Percentiles rank a stretch among this genome's conserved stretches.
phyloP scores from a whole-genome alignment of 2,797 vertebrate species.

The Enteromius anoplus region DNA sequence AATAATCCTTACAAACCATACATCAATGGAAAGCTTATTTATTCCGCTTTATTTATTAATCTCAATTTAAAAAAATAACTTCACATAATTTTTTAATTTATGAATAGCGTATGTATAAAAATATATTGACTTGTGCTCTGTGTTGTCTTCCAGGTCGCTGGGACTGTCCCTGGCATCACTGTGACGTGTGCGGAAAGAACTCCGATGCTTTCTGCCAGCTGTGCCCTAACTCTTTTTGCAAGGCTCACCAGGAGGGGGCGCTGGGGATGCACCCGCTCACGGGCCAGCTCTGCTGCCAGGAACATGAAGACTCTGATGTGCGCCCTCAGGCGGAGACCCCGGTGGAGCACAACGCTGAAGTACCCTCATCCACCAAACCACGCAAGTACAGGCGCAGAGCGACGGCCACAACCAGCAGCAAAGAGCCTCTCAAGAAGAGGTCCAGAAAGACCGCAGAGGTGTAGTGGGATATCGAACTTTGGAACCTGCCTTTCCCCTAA shows the following conservation, averaged over 20 bases:
- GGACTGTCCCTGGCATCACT: slow-evolving; percentile 99
- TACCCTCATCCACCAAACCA: slow-evolving; percentile 66
- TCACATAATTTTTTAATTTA: too few species aligned
- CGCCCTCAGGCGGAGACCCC: slow-evolving; percentile 46
- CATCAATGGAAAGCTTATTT: too few species aligned
- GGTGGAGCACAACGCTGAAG: slow-evolving; percentile 67
- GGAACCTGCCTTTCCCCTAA: slow-evolving; percentile 10
- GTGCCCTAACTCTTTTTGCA: slow-evolving; percentile 98
- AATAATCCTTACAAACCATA: too few species aligned
- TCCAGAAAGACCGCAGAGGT: slow-evolving; percentile 72
- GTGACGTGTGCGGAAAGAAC: slow-evolving; percentile 94
- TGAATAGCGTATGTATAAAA: too few species aligned
- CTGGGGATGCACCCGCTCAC: slow-evolving; percentile 76
- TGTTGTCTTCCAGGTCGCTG: slow-evolving; percentile 86
- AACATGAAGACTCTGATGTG: slow-evolving; percentile 83
- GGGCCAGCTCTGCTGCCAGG: slow-evolving; percentile 86
- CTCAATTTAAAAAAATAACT: too few species aligned
- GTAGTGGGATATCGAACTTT: slow-evolving; percentile 69
- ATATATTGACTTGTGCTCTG: background rate
- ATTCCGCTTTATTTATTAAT: too few species aligned
- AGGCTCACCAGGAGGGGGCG: slow-evolving; percentile 88
- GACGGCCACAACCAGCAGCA: slow-evolving; percentile 54
- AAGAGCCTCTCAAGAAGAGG: slow-evolving; percentile 65
- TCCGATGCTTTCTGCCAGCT: slow-evolving; percentile 92
- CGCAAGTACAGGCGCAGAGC: slow-evolving; percentile 60